Evolutionary conservation across 2,888 invertebrate genomes (phyloP).

Genomic region (Nycteola revayana): DNA sequence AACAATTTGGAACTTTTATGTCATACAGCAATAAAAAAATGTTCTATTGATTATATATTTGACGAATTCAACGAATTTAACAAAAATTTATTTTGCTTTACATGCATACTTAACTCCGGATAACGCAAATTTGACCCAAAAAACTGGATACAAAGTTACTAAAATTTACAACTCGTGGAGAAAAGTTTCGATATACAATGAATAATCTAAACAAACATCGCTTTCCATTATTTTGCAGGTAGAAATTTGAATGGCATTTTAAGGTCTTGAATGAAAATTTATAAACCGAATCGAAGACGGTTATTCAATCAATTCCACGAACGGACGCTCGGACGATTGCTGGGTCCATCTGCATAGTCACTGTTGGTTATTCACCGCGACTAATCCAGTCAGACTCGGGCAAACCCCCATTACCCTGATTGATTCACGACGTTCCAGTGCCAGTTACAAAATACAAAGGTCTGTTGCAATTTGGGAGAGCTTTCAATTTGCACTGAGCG

Average conservation of each 20-base stretch:
- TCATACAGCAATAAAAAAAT: too few relatives aligned
- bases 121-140: conserved; percentile 9
- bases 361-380: conserved; percentile 49
- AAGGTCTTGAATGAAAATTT: conserved; percentile 18
- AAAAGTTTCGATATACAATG: too few relatives aligned
- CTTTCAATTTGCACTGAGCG: conserved; percentile 74
- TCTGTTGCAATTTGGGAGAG: conserved; percentile 67
- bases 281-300: conserved; percentile 33
- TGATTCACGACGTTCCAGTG: conserved; percentile 64
- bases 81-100: too few relatives aligned
- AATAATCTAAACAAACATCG: too few relatives aligned
- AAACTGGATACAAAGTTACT: conserved; percentile 20
- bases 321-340: conserved; percentile 46
- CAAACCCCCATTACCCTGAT: conserved; percentile 75
- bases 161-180: conserved; percentile 17
- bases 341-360: conserved; percentile 44
- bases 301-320: conserved; percentile 55
- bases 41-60: too few relatives aligned
- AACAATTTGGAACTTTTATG: too few relatives aligned
- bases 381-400: conserved; percentile 71
- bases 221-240: too few relatives aligned
- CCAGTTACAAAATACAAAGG: conserved; percentile 75
- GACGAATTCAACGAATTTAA: too few relatives aligned
- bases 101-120: too few relatives aligned
- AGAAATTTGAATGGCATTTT: too few relatives aligned